A percentile compares a stretch with the other conserved stretches of the same genome.
These are phyloP conservation scores for Trissolcus brochymenae DNA, from an alignment of 2,888 invertebrate species.

Conservation along the genomic window DNA sequence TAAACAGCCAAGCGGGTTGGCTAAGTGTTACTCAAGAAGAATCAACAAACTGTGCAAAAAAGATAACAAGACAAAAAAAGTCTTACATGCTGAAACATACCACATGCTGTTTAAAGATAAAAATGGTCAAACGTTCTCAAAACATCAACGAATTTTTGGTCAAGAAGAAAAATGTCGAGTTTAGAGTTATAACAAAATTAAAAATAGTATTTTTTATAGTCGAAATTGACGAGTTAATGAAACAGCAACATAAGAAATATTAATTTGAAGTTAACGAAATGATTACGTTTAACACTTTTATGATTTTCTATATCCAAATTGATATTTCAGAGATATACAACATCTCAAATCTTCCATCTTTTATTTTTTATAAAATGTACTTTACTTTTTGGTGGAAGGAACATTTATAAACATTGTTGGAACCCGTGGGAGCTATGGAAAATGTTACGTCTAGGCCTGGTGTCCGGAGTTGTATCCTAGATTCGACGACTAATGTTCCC, in stretches of 20 bases:
- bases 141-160: neutral
- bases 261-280: too few relatives aligned
- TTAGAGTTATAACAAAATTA: too few relatives aligned
- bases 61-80: slow-evolving; percentile 34
- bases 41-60: slow-evolving; percentile 51
- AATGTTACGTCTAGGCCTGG: slow-evolving; percentile 49
- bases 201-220: too few relatives aligned
- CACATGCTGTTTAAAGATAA: slow-evolving; percentile 32
- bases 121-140: neutral
- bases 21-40: slow-evolving; percentile 48
- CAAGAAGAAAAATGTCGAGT: too few relatives aligned
- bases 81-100: slow-evolving; percentile 31
- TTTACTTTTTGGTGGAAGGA: too few relatives aligned
- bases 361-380: too few relatives aligned
- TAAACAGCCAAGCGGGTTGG: slow-evolving; percentile 21
- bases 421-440: slow-evolving; percentile 36
- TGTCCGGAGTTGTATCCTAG: slow-evolving; percentile 57
- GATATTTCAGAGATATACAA: too few relatives aligned
- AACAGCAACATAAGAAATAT: too few relatives aligned
- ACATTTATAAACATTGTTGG: slow-evolving; percentile 15
- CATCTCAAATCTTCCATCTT: too few relatives aligned
- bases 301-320: too few relatives aligned
- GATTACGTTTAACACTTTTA: too few relatives aligned
- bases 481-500: slow-evolving; percentile 71
- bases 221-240: too few relatives aligned